Conservation (phyloP, 1,140 invertebrate genomes). For the Neodiprion fabricii region DNA sequence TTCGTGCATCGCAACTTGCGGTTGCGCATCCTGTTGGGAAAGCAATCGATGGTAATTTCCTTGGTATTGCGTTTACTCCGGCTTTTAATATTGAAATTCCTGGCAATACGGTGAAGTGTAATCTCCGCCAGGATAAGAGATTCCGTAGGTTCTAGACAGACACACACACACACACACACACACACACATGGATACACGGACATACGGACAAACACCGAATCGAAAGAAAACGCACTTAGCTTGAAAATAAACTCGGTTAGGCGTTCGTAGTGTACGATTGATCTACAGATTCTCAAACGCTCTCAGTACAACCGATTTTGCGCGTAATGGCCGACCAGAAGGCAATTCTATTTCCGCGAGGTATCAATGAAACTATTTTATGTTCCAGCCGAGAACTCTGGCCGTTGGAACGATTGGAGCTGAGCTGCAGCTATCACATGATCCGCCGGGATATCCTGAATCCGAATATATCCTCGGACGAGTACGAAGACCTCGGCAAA, state of each 20-base stretch:
- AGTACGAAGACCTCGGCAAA: neutral
- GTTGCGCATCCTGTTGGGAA: neutral
- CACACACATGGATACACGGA: no score
- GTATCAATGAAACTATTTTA: neutral
- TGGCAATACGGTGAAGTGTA: neutral
- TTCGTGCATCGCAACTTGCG: neutral
- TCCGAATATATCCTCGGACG: slow-evolving; percentile 9
- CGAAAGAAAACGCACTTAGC: no score
- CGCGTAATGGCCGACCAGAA: neutral
- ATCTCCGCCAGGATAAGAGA: neutral
- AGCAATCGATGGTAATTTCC: neutral
- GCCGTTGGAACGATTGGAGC: slow-evolving; percentile 5
- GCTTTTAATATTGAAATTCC: neutral
- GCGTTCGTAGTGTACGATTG: no score
- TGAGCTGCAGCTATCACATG: slow-evolving; percentile 12
- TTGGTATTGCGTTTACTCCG: neutral
- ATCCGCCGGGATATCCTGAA: slow-evolving; percentile 8
- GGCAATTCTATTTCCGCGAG: neutral
- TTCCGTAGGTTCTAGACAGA: neutral
- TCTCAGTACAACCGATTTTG: neutral
- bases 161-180: no score
- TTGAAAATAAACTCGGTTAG: no score
- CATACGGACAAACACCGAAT: no score
- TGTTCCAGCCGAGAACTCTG: slow-evolving; percentile 14
- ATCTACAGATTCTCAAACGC: neutral